Evolutionary conservation across 2,888 invertebrate genomes (phyloP).

Genomic region (Macrosoma leucophasiata): DNA sequence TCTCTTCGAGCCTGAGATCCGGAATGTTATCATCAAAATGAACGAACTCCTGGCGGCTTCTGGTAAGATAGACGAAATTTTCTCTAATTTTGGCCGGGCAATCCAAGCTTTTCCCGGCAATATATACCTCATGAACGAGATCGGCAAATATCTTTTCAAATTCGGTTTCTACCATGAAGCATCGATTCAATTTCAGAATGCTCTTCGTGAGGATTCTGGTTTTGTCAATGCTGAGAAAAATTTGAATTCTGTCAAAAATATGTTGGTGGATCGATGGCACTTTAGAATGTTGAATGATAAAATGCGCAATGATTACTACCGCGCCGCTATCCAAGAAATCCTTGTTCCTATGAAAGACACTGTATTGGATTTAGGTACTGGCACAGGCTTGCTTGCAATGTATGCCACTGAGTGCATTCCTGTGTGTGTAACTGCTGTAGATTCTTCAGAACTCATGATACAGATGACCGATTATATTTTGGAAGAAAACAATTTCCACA

Average conservation of each 20-base stretch:
- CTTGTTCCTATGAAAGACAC: slow-evolving; percentile 58
- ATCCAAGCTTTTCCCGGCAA: slow-evolving; percentile 42
- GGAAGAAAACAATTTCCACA: slow-evolving; percentile 44
- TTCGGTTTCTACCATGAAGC: slow-evolving; percentile 74
- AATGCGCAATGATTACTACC: slow-evolving; percentile 79
- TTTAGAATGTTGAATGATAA: slow-evolving; percentile 88
- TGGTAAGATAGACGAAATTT: slow-evolving; percentile 45
- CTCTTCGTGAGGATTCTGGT: slow-evolving; percentile 60
- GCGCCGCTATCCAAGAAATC: slow-evolving; percentile 75
- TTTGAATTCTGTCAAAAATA: slow-evolving; percentile 80
- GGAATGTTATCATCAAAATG: slow-evolving; percentile 33
- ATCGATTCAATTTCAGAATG: slow-evolving; percentile 72
- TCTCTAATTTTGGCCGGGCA: slow-evolving; percentile 44
- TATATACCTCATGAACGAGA: slow-evolving; percentile 46
- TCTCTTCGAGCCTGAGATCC: slow-evolving; percentile 43
- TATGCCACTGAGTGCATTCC: slow-evolving; percentile 77
- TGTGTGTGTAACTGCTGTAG: slow-evolving; percentile 78
- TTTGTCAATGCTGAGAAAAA: slow-evolving; percentile 79
- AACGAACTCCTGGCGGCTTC: slow-evolving; percentile 35
- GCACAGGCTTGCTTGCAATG: slow-evolving; percentile 84
- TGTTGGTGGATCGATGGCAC: slow-evolving; percentile 86
- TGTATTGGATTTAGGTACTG: slow-evolving; percentile 85
- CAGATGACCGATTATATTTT: slow-evolving; percentile 68
- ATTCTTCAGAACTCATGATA: slow-evolving; percentile 79
- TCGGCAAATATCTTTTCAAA: slow-evolving; percentile 63